These are phyloP conservation scores for Whitmania pigra DNA, from an alignment of 1,140 invertebrate genomes.

Conservation along the genomic window DNA sequence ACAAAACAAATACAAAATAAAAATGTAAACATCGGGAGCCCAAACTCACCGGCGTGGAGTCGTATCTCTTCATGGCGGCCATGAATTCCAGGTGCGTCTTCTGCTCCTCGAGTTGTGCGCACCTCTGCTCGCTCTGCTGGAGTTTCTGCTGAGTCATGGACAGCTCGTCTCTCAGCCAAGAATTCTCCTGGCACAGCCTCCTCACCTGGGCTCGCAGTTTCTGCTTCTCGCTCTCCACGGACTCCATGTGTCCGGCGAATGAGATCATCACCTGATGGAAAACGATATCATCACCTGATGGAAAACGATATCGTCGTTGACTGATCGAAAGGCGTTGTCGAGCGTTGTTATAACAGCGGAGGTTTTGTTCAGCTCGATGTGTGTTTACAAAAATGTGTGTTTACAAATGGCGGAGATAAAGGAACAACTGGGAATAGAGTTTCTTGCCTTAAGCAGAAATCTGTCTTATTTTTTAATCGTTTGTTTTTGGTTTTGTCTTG, in stretches of 20 bases:
- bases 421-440: too few relatives aligned
- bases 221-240: slow-evolving; percentile 95
- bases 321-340: background rate
- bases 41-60: slow-evolving; percentile 49
- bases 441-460: too few relatives aligned
- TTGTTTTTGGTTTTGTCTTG: too few relatives aligned
- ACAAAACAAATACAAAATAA: too few relatives aligned
- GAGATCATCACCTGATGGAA: slow-evolving; percentile 78
- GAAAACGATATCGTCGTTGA: too few relatives aligned
- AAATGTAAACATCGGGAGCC: too few relatives aligned
- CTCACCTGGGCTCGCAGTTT: slow-evolving; percentile 92
- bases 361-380: background rate
- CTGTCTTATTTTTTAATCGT: too few relatives aligned
- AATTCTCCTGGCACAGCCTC: slow-evolving; percentile 75
- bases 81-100: slow-evolving; percentile 97
- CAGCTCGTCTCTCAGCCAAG: slow-evolving; percentile 93
- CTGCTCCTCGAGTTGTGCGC: slow-evolving; percentile 89
- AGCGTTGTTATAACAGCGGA: background rate
- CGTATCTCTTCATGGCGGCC: slow-evolving; percentile 87
- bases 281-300: background rate
- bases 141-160: slow-evolving; percentile 93
- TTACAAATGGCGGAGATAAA: too few relatives aligned
- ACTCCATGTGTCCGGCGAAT: slow-evolving; percentile 82
- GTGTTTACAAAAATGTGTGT: too few relatives aligned
- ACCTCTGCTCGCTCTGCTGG: slow-evolving; percentile 54